These are phyloP conservation scores for Chaitophorus viminalis DNA, from an alignment of 2,888 invertebrate species.

Conservation along the genomic window DNA sequence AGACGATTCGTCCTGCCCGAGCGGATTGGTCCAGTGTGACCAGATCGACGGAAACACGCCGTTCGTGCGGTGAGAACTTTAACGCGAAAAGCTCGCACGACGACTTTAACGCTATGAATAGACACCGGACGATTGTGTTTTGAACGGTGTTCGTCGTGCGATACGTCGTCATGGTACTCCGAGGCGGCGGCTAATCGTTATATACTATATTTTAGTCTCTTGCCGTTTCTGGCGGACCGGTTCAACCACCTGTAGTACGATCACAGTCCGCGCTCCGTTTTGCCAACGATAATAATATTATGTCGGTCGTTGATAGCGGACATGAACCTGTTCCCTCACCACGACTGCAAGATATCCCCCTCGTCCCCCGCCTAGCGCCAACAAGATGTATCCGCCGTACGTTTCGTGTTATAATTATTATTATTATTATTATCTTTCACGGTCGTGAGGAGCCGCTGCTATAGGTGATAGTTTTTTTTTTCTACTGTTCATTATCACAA, in stretches of 20 bases:
- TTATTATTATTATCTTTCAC: not conserved
- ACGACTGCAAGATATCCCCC: too few species aligned
- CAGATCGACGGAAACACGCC: not conserved
- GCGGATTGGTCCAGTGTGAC: not conserved
- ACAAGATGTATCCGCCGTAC: too few species aligned
- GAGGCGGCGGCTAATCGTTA: not conserved
- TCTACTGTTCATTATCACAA: not conserved
- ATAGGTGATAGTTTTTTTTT: not conserved
- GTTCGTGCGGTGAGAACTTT: too few species aligned
- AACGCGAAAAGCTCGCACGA: too few species aligned
- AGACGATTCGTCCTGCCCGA: too few species aligned
- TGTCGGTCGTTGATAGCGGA: slow-evolving; percentile 5
- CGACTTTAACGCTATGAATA: not conserved
- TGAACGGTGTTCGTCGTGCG: not conserved
- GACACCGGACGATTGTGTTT: not conserved
- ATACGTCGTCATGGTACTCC: not conserved
- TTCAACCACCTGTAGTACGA: slow-evolving; percentile 44
- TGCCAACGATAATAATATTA: too few species aligned
- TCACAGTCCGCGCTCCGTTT: not conserved
- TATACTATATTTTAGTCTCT: too few species aligned
- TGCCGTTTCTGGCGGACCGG: not conserved
- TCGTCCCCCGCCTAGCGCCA: too few species aligned
- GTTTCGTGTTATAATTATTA: too few species aligned
- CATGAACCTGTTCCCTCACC: slow-evolving; percentile 23
- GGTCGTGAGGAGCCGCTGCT: too few species aligned